Evolutionary conservation across 2,888 invertebrate species (phyloP).

Genomic region (Drosophila niveifrons): DNA sequence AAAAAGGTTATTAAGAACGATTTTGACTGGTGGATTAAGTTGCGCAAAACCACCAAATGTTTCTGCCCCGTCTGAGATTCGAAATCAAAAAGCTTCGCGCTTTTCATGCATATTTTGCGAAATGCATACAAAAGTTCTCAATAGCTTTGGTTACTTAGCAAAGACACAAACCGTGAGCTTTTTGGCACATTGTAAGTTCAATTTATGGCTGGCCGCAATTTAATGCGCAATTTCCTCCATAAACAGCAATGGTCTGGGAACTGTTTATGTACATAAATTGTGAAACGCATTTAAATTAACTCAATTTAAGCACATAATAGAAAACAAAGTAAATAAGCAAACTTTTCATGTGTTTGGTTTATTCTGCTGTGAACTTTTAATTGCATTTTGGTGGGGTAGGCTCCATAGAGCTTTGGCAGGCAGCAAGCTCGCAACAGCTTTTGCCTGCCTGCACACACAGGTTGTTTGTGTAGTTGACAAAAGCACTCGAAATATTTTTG

Average conservation of each 20-base stretch:
- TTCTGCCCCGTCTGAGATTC: conserved; percentile 53
- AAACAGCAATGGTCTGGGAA: not conserved
- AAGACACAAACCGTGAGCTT: conserved; percentile 43
- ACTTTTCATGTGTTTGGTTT: not conserved
- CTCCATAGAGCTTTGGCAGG: conserved; percentile 11
- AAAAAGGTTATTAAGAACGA: conserved; percentile 69
- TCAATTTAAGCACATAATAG: not conserved
- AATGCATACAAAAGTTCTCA: conserved; percentile 4
- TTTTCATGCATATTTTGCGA: not conserved
- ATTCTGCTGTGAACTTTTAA: not conserved
- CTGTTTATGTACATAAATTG: conserved; percentile 1
- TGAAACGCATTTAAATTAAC: not conserved
- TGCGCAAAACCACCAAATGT: conserved; percentile 56
- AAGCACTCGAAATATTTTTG: conserved; percentile 22
- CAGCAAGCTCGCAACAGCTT: conserved; percentile 7
- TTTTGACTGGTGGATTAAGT: conserved; percentile 69
- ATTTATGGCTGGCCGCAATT: conserved; percentile 5
- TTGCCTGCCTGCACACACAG: conserved; percentile 32
- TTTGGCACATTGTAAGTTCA: conserved; percentile 19
- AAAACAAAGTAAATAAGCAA: not conserved
- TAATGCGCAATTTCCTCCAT: conserved; percentile 23
- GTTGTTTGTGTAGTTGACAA: conserved; percentile 36
- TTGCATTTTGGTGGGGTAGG: conserved; percentile 20
- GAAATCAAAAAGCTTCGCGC: not conserved
- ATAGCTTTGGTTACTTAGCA: conserved; percentile 7